These are phyloP conservation scores for Anaspis maculata DNA, from an alignment of 2,888 invertebrate genomes.

Conservation along the genomic window DNA sequence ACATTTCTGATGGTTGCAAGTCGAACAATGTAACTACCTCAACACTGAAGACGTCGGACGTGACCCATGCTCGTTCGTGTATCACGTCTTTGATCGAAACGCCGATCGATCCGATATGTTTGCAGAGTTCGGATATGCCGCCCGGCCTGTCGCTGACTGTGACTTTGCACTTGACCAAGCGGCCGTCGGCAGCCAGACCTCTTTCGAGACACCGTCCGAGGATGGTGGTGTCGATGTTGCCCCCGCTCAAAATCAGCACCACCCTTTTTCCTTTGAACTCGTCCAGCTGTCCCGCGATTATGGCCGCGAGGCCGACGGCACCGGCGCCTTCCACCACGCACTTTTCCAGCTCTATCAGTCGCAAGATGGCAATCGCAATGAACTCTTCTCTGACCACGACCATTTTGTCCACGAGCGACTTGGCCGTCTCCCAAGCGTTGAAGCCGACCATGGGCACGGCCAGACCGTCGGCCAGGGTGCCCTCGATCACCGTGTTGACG, in stretches of 20 bases:
- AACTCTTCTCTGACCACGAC: slow-evolving; percentile 54
- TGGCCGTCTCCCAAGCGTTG: slow-evolving; percentile 58
- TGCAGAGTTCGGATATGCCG: slow-evolving; percentile 78
- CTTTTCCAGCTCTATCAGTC: slow-evolving; percentile 58
- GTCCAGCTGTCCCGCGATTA: slow-evolving; percentile 54
- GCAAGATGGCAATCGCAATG: slow-evolving; percentile 56
- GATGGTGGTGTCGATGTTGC: slow-evolving; percentile 88
- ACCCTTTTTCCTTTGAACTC: slow-evolving; percentile 68
- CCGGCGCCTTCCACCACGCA: slow-evolving; percentile 69
- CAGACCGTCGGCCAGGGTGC: slow-evolving; percentile 61
- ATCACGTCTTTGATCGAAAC: slow-evolving; percentile 92
- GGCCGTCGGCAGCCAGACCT: slow-evolving; percentile 79
- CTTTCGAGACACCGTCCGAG: slow-evolving; percentile 81
- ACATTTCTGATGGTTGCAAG: slow-evolving; percentile 3
- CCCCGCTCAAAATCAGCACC: slow-evolving; percentile 75
- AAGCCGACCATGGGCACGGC: slow-evolving; percentile 61
- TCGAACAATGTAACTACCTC: slow-evolving; percentile 49
- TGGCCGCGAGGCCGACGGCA: slow-evolving; percentile 59
- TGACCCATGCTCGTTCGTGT: slow-evolving; percentile 92
- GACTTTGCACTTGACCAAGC: slow-evolving; percentile 65
- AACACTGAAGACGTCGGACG: slow-evolving; percentile 77
- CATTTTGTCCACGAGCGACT: slow-evolving; percentile 56
- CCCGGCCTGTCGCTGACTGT: slow-evolving; percentile 82
- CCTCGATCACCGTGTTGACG: slow-evolving; percentile 44
- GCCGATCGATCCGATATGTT: slow-evolving; percentile 64